Conservation (phyloP, 2,797 vertebrate genomes). For the Girardinus metallicus region DNA sequence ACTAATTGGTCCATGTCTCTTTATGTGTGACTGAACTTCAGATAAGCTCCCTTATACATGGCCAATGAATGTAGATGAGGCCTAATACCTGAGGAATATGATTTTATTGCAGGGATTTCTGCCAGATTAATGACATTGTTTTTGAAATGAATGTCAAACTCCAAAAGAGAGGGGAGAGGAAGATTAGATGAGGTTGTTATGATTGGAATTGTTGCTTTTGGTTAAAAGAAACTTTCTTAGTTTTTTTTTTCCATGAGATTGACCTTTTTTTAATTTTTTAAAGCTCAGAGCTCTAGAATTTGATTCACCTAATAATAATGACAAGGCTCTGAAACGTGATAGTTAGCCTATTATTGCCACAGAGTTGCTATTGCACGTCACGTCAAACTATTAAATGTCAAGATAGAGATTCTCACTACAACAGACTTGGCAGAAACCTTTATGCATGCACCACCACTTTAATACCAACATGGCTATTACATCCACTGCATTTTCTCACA, state of each 20-base stretch:
- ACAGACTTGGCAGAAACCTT: not conserved
- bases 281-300: conserved; percentile 13
- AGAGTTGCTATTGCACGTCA: not conserved
- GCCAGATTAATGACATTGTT: conserved; percentile 30
- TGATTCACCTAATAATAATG: conserved; percentile 6
- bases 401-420: not conserved
- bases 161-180: conserved; percentile 11
- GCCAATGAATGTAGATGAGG: conserved; percentile 46
- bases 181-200: conserved; percentile 52
- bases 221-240: conserved; percentile 43
- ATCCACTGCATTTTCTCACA: not conserved
- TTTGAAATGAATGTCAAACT: conserved; percentile 51
- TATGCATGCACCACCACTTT: not conserved
- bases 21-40: conserved; percentile 51
- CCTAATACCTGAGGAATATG: conserved; percentile 45
- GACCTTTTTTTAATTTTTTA: not conserved
- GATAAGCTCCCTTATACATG: conserved; percentile 51
- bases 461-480: not conserved
- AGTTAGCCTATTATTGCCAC: not conserved
- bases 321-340: not conserved
- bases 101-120: conserved; percentile 36
- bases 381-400: not conserved
- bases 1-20: conserved; percentile 57
- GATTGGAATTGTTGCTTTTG: conserved; percentile 47
- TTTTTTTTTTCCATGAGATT: conserved; percentile 24